Evolutionary conservation across 1,140 invertebrate species (phyloP).

Genomic region (Neotoxoptera formosana): DNA sequence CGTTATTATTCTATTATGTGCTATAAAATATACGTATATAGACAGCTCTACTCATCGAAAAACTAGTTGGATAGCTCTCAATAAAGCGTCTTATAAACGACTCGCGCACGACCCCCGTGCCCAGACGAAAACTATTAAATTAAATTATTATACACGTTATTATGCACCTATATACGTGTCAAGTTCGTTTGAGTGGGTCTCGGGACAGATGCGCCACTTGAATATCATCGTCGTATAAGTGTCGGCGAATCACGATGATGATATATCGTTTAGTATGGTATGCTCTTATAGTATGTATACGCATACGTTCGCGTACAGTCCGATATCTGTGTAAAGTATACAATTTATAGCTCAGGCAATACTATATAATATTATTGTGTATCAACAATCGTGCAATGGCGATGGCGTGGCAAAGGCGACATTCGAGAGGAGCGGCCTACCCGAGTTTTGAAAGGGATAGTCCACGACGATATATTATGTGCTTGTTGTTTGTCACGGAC

Average conservation of each 20-base stretch:
- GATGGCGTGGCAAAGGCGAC: not conserved
- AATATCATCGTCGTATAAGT: conserved; percentile 20
- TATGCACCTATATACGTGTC: not conserved
- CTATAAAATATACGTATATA: not conserved
- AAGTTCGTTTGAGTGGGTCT: conserved; percentile 14
- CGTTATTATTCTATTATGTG: not conserved
- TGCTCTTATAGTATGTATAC: not conserved
- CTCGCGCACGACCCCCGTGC: not conserved
- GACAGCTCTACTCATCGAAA: not conserved
- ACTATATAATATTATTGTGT: not conserved
- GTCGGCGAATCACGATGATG: not conserved
- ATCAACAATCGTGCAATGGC: not conserved
- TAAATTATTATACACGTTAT: not conserved
- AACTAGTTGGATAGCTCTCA: not conserved
- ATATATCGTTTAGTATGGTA: not conserved
- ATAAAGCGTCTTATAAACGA: not conserved
- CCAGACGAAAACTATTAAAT: conserved; percentile 16
- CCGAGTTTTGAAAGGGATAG: not conserved
- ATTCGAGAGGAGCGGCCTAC: not conserved
- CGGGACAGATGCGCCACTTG: conserved; percentile 23
- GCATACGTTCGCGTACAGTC: not conserved
- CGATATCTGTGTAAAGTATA: not conserved
- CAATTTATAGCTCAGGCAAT: not conserved
- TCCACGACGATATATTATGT: not conserved
- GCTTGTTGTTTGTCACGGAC: not conserved